Evolutionary conservation across 2,888 invertebrate genomes (phyloP).

Genomic region (Xanthia icteritia): DNA sequence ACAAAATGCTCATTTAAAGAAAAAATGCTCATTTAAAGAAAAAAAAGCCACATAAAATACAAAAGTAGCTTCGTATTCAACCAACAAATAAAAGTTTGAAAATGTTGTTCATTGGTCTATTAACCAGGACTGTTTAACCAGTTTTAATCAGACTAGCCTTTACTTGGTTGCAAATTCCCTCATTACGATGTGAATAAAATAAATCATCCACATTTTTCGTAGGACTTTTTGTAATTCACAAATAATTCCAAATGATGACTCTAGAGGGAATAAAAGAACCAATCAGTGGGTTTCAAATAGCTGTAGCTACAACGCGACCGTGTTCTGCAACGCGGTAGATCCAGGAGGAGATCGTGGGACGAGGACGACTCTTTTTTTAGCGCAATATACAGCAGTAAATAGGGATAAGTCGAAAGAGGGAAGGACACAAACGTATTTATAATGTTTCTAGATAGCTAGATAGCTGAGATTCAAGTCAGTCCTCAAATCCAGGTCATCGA

Average conservation of each 20-base stretch:
- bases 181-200: not conserved
- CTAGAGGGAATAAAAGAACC: not conserved
- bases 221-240: not conserved
- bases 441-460: not conserved
- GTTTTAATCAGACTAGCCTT: not conserved
- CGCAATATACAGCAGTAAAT: not conserved
- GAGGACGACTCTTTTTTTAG: not conserved
- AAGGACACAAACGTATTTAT: not conserved
- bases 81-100: no score
- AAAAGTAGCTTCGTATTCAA: no score
- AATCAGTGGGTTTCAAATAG: not conserved
- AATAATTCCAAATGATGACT: not conserved
- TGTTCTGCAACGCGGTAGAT: not conserved
- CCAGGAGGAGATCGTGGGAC: not conserved
- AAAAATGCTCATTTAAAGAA: no score
- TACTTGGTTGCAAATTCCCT: not conserved
- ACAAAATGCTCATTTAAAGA: no score
- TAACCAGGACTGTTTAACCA: not conserved
- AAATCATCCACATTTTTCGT: not conserved
- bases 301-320: no score
- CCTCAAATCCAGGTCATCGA: conserved; percentile 16
- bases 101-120: no score
- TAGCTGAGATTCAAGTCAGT: not conserved
- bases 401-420: not conserved
- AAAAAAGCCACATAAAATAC: no score